Evolutionary conservation across 2,797 vertebrate species (phyloP).

Genomic region (Intellagama lesueurii): DNA sequence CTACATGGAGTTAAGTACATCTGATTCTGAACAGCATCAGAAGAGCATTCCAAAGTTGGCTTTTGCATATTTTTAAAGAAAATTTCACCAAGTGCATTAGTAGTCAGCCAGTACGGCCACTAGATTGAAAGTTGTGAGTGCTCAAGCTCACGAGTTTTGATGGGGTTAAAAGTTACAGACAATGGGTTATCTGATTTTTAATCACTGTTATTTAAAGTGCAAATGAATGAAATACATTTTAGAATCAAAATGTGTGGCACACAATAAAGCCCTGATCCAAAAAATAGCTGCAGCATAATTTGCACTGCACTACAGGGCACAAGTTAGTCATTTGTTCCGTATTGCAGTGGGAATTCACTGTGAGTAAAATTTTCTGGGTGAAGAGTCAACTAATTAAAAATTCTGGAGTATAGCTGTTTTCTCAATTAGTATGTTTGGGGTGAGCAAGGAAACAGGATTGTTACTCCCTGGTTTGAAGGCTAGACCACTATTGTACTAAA

Average conservation of each 20-base stretch:
- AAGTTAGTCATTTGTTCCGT: not conserved
- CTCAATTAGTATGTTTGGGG: not conserved
- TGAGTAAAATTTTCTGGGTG: not conserved
- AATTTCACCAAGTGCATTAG: not conserved
- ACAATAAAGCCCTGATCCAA: not conserved
- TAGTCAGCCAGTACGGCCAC: not conserved
- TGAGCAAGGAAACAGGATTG: not conserved
- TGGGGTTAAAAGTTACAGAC: not conserved
- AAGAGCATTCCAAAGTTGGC: not conserved
- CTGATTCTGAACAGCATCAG: not conserved
- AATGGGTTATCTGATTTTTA: not conserved
- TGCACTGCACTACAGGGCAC: not conserved
- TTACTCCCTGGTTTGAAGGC: not conserved
- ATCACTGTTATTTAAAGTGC: slow-evolving; percentile 12
- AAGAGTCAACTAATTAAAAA: not conserved
- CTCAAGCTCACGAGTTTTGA: not conserved
- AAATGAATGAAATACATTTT: not conserved
- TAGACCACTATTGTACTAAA: not conserved
- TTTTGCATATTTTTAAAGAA: not conserved
- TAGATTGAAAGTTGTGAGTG: not conserved
- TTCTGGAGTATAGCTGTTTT: not conserved
- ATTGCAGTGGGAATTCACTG: not conserved
- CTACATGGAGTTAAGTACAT: not conserved
- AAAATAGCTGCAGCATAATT: not conserved
- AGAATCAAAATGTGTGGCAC: not conserved